phyloP scores from a whole-genome alignment of 2,113 vertebrate genomes.

The rabbit (Oryctolagus cuniculus) region DNA sequence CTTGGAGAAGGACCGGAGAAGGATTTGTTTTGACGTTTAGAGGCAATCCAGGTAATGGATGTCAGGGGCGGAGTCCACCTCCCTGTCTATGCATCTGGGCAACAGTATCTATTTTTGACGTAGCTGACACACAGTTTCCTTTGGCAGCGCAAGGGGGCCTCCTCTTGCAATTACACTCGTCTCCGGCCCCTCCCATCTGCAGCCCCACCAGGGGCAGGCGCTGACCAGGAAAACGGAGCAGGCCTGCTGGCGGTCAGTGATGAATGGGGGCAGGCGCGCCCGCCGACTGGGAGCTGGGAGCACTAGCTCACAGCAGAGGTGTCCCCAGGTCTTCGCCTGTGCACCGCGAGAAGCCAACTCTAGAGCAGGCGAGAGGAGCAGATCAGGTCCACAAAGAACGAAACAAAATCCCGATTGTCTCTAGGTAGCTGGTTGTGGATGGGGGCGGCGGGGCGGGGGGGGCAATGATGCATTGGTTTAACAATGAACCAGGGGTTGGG shows the following conservation, averaged over 20 bases:
- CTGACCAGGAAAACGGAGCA: constrained; percentile 79
- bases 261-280: constrained; percentile 84
- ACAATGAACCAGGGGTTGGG: neutral
- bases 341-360: constrained; percentile 87
- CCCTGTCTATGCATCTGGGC: constrained; percentile 90
- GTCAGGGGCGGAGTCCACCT: constrained; percentile 87
- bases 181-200: constrained; percentile 85
- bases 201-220: constrained; percentile 80
- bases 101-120: constrained; percentile 91
- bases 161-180: constrained; percentile 90
- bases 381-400: constrained; percentile 67
- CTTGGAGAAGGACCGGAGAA: constrained; percentile 89
- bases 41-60: constrained; percentile 92
- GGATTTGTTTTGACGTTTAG: constrained; percentile 93
- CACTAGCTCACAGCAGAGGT: constrained; percentile 88
- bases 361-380: constrained; percentile 86
- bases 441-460: no score
- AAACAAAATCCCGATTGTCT: constrained; percentile 17
- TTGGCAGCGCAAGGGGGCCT: constrained; percentile 87
- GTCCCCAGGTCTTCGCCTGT: constrained; percentile 87
- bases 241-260: constrained; percentile 84
- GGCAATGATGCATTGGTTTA: fast-evolving
- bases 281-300: constrained; percentile 77
- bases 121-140: constrained; percentile 91
- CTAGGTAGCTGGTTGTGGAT: neutral